Evolutionary conservation across 2,797 vertebrate species (phyloP), one percentile per base, ranked within the genome.

Genomic region (Cyprinodon diabolis): DNA sequence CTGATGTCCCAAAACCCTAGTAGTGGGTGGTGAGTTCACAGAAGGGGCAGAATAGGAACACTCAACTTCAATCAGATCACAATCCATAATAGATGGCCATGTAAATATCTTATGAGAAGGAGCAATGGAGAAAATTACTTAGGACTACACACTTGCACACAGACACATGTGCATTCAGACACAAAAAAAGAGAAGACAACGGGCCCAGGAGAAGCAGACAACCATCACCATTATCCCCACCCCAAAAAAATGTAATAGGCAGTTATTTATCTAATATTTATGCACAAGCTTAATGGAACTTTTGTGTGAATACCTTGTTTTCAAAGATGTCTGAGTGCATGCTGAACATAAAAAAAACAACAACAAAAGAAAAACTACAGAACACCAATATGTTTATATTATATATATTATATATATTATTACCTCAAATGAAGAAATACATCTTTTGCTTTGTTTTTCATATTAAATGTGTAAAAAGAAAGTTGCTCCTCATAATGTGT

Each of bases 21-120:
- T 66, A 54, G 70, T 66, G 6, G 23, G 73, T 65, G 91, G 71
- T 54, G 75, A 76, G 90, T 93, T 95, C 92, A 93, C 43, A 45
- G 79, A 85, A 83, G 83, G 94, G 94, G 81, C 92, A 92, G 68
- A 81, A 87, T 80, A 87, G 92, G 93, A 93, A 91, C 93, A 95
- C 93, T 95, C 93, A 92, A 90, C 89, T 92, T 94, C 94, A 94
- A 94, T 96, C 92, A 95, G 94, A 94, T 96, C 94, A 94, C 81
- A 83, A 94, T 90, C 86, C 84, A 93, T 91, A 88, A 95, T 94
- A 82, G 87, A 95, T 94, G 90, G 45, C 71, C 57, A 66, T 82
- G 87, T 95, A 90, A 95, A 95, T 95, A 95, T 94, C 83, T 93
- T 88, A 95, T 95, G 90, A 86, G 81, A 76, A 78, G 60, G 81